These are phyloP conservation scores for Arrhopalites spinosus DNA, from an alignment of 2,888 invertebrate species.

Conservation along the genomic window DNA sequence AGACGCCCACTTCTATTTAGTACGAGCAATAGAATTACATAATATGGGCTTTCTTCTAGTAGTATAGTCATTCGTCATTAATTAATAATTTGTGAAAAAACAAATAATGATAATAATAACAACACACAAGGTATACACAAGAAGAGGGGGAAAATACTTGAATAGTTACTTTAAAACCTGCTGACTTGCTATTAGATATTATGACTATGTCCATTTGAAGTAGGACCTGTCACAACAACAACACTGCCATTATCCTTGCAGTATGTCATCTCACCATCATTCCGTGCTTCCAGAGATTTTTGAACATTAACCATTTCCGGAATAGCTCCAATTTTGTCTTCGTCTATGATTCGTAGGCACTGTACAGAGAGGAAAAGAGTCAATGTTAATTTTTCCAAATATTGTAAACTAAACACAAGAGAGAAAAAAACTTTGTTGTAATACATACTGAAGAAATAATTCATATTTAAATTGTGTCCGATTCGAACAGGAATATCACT, in stretches of 20 bases:
- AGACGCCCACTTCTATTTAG: too few relatives aligned
- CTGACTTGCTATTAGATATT: background rate
- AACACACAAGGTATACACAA: background rate
- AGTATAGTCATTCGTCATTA: too few relatives aligned
- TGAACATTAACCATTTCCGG: constrained; percentile 50
- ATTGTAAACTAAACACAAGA: too few relatives aligned
- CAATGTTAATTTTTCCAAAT: background rate
- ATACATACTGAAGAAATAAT: too few relatives aligned
- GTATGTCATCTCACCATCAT: constrained; percentile 24
- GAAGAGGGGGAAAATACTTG: background rate
- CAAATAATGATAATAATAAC: background rate
- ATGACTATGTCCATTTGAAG: constrained; percentile 21
- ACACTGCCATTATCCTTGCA: constrained; percentile 44
- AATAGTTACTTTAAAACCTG: background rate
- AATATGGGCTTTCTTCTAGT: too few relatives aligned
- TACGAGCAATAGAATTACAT: too few relatives aligned
- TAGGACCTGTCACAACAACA: background rate
- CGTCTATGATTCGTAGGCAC: constrained; percentile 52
- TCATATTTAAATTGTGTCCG: too few relatives aligned
- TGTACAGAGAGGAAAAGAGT: constrained; percentile 10
- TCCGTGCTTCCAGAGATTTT: constrained; percentile 52
- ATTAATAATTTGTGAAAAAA: too few relatives aligned
- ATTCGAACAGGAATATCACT: too few relatives aligned
- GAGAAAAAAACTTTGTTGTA: background rate
- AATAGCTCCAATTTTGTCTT: constrained; percentile 47